Percentiles rank a stretch among this genome's conserved stretches.
Evolutionary conservation across 2,113 vertebrate genomes (phyloP).

Genomic region (Sclerurus mexicanus): DNA sequence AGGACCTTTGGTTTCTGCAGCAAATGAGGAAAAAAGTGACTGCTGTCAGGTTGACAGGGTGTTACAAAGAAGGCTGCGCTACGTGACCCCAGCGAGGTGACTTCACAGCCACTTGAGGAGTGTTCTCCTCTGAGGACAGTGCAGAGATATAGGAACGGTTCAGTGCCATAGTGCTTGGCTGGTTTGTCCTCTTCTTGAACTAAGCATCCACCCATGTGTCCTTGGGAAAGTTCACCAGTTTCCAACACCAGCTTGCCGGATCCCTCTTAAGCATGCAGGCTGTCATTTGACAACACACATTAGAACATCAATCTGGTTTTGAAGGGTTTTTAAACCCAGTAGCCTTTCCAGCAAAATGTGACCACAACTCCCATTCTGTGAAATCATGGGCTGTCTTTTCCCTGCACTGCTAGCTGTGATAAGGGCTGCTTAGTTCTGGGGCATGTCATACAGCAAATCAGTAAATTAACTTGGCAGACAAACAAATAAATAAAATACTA

Average conservation of each 20-base stretch:
- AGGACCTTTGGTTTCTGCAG: background rate
- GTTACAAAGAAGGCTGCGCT: accelerated
- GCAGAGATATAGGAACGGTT: background rate
- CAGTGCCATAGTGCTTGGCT: background rate
- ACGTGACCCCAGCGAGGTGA: accelerated
- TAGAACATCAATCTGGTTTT: background rate
- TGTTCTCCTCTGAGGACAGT: background rate
- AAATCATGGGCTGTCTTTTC: background rate
- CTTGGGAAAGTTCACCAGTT: background rate
- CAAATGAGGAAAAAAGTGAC: background rate
- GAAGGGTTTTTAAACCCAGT: background rate
- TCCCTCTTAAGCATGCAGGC: background rate
- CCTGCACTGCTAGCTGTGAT: background rate
- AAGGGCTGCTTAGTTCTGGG: background rate
- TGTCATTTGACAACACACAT: background rate
- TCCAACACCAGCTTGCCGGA: accelerated
- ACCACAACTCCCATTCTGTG: background rate
- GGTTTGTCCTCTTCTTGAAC: background rate
- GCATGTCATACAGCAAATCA: background rate
- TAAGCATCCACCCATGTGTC: background rate
- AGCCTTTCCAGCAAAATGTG: background rate
- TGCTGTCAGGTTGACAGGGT: too few relatives aligned
- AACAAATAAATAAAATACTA: background rate
- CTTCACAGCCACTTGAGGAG: background rate
- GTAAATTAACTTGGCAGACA: background rate